These are phyloP conservation scores for Drosophila sordidapex DNA, from an alignment of 2,888 invertebrate genomes.

Conservation along the genomic window DNA sequence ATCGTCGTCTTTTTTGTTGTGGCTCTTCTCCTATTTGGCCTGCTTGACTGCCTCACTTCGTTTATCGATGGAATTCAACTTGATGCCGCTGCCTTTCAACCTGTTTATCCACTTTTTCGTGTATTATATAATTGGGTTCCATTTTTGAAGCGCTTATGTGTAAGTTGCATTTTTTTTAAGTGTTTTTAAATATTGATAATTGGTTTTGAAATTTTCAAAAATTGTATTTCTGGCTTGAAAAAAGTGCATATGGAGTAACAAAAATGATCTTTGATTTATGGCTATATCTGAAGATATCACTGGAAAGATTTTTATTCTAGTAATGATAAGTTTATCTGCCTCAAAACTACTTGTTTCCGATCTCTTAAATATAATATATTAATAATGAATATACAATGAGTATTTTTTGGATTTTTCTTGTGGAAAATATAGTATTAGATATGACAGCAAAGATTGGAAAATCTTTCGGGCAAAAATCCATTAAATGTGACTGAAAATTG, in stretches of 20 bases:
- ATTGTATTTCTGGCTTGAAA: neutral
- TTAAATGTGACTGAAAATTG: neutral
- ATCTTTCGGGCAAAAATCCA: neutral
- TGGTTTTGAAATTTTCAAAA: neutral
- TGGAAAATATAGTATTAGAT: neutral
- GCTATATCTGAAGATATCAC: neutral
- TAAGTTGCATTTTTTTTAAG: neutral
- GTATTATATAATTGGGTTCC: neutral
- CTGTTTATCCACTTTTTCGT: constrained; percentile 45
- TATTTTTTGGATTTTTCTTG: neutral
- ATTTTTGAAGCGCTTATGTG: neutral
- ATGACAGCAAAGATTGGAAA: neutral
- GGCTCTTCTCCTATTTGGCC: neutral
- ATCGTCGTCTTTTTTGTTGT: constrained; percentile 28
- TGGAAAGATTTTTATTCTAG: neutral
- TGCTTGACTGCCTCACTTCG: constrained; percentile 4
- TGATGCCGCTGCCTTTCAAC: constrained; percentile 42
- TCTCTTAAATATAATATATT: neutral
- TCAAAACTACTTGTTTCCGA: neutral
- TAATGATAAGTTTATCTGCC: neutral
- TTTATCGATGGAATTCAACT: constrained; percentile 11
- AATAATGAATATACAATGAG: neutral
- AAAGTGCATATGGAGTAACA: neutral
- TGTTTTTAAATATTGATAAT: neutral
- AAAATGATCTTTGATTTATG: neutral